A percentile compares a stretch with the other conserved stretches of the same genome.
Conservation (phyloP, 2,888 invertebrate species). For the Flexamia atlantica region DNA sequence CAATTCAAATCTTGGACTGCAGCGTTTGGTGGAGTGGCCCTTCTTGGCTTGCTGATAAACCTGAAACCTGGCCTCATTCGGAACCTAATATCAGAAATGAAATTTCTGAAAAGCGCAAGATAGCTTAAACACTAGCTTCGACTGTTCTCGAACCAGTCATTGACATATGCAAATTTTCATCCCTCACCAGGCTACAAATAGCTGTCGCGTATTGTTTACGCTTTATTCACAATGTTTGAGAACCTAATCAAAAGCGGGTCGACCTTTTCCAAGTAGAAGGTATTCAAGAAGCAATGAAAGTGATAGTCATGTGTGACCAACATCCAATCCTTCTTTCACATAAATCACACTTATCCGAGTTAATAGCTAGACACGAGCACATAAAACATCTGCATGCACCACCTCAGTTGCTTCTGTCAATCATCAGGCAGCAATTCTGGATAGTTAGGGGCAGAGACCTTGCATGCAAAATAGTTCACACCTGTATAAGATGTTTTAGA, state of each 20-base stretch:
- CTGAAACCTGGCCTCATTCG: not conserved
- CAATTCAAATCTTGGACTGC: not conserved
- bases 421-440: conserved; percentile 1
- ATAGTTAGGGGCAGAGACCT: not conserved
- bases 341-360: not conserved
- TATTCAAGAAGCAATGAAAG: too few species aligned
- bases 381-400: not conserved
- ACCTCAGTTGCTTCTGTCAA: not conserved
- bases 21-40: conserved; percentile 5
- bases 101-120: not conserved
- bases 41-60: not conserved
- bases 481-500: not conserved
- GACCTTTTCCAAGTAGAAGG: too few species aligned
- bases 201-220: not conserved
- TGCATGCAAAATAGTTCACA: not conserved
- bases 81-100: not conserved
- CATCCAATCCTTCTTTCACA: not conserved
- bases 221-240: not conserved
- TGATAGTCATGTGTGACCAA: too few species aligned
- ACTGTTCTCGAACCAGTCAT: not conserved
- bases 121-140: not conserved
- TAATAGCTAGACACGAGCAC: not conserved
- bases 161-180: not conserved
- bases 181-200: not conserved
- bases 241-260: not conserved